phyloP scores from a whole-genome alignment of 2,888 invertebrate species.

The Drosophila histrio region DNA sequence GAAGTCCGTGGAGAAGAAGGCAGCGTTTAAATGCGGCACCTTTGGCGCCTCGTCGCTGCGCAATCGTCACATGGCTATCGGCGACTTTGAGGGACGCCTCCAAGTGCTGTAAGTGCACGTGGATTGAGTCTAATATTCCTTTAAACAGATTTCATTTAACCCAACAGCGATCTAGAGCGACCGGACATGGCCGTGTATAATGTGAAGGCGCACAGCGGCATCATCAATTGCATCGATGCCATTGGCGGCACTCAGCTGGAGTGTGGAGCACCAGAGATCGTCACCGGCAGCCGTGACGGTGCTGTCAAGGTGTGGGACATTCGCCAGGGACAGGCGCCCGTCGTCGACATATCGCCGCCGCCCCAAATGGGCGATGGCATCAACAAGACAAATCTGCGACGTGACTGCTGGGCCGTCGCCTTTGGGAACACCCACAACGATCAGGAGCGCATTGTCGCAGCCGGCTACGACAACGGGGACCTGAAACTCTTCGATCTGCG shows the following conservation, averaged over 20 bases:
- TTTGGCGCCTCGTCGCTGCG: constrained; percentile 94
- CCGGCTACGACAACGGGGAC: constrained; percentile 98
- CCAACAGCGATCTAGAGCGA: constrained; percentile 91
- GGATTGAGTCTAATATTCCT: not conserved
- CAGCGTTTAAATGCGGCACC: constrained; percentile 95
- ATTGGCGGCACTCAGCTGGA: constrained; percentile 92
- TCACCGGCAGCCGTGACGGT: constrained; percentile 97
- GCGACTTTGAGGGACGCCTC: constrained; percentile 94
- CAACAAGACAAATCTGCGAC: constrained; percentile 80
- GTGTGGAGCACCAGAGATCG: constrained; percentile 97
- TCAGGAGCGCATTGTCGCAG: constrained; percentile 92
- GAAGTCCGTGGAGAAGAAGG: constrained; percentile 91
- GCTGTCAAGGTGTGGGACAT: constrained; percentile 98
- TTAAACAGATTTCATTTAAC: not conserved
- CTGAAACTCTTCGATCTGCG: constrained; percentile 96
- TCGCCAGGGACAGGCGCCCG: constrained; percentile 94
- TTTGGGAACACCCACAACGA: constrained; percentile 96
- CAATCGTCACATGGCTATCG: constrained; percentile 93
- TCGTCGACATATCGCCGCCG: constrained; percentile 89
- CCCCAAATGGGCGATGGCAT: constrained; percentile 85
- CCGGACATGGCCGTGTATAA: constrained; percentile 90
- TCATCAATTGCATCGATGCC: constrained; percentile 96
- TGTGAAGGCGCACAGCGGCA: constrained; percentile 91
- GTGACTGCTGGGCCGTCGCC: constrained; percentile 97
- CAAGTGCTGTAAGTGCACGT: constrained; percentile 89